Evolutionary conservation across 2,113 vertebrate genomes (phyloP).

Genomic region (Heteronetta atricapilla): DNA sequence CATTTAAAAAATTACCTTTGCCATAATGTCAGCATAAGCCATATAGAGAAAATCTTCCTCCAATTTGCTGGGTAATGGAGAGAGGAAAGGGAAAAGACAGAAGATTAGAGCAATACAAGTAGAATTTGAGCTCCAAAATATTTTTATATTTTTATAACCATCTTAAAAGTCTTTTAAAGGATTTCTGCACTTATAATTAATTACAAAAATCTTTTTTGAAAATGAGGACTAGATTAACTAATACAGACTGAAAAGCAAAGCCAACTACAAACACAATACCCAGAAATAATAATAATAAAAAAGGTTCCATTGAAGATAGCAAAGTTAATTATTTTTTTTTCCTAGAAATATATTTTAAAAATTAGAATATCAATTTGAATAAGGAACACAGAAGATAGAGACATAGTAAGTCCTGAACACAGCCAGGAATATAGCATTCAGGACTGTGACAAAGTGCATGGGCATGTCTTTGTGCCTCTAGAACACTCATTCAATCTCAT

Average conservation of each 20-base stretch:
- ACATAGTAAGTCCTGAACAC: not conserved
- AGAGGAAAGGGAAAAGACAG: not conserved
- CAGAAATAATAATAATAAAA: not conserved
- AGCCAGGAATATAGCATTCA: not conserved
- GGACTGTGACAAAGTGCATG: not conserved
- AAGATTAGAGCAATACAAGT: not conserved
- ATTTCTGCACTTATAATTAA: not conserved
- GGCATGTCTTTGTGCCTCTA: not conserved
- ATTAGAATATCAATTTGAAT: not conserved
- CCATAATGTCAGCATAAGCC: conserved; percentile 98
- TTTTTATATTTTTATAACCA: not conserved
- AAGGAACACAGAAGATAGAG: not conserved
- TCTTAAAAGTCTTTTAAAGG: not conserved
- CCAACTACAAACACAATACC: not conserved
- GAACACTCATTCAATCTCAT: not conserved
- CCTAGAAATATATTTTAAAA: not conserved
- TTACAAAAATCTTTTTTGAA: not conserved
- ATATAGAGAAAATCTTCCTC: conserved; percentile 96
- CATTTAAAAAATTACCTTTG: conserved; percentile 82
- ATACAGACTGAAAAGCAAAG: not conserved
- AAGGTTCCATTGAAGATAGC: not conserved
- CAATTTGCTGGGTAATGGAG: conserved; percentile 84
- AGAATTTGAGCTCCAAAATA: not conserved
- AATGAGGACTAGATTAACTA: not conserved
- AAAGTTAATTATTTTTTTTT: not conserved